Conservation (phyloP, 2,113 vertebrate genomes). For the Eulemur rufifrons region DNA sequence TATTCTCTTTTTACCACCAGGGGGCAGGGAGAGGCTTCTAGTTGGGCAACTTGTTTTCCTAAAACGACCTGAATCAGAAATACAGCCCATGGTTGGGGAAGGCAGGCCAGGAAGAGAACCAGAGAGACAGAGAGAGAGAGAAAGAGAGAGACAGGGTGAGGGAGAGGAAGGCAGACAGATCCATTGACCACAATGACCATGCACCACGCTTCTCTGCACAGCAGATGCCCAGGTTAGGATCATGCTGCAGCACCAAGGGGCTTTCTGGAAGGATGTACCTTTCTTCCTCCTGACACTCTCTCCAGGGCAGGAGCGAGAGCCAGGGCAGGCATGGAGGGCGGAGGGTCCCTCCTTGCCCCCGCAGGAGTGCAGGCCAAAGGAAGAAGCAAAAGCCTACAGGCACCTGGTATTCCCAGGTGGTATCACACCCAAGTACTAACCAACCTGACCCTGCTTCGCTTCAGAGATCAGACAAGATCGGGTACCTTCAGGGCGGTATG, state of each 20-base stretch:
- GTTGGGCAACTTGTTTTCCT: background rate
- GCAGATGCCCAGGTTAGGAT: background rate
- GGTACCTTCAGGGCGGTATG: too few relatives aligned
- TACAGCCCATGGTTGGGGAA: background rate
- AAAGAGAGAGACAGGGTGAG: too few relatives aligned
- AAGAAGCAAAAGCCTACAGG: too few relatives aligned
- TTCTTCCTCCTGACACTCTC: background rate
- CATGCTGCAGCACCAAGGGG: background rate
- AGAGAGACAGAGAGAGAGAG: background rate
- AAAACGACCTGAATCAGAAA: background rate
- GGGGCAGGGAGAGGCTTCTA: background rate
- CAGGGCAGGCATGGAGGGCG: too few relatives aligned
- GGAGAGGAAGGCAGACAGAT: background rate
- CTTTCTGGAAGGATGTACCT: background rate
- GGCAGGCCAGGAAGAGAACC: too few relatives aligned
- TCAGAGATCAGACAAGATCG: too few relatives aligned
- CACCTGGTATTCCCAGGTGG: too few relatives aligned
- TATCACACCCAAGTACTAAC: too few relatives aligned
- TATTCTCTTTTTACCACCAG: background rate
- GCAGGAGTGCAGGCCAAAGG: too few relatives aligned
- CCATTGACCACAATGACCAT: fast-evolving
- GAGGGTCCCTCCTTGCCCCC: too few relatives aligned
- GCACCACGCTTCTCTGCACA: background rate
- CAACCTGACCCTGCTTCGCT: too few relatives aligned
- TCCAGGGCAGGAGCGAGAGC: too few relatives aligned